Conservation (phyloP, 2,113 vertebrate species). For the Gnathonemus echidnorhynchus region DNA sequence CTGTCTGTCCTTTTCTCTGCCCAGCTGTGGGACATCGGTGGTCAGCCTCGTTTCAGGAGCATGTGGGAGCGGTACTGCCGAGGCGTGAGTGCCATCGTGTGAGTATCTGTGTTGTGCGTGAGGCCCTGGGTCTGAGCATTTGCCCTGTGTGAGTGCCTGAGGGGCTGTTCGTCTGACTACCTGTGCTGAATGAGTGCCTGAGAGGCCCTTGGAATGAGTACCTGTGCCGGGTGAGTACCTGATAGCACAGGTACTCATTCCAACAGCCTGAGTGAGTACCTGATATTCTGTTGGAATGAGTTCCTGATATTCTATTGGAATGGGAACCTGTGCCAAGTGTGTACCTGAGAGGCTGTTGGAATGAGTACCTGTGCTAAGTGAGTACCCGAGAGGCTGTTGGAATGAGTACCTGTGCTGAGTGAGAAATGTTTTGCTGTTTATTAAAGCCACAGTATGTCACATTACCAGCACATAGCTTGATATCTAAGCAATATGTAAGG, state of each 20-base stretch:
- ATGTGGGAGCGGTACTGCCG: constrained; percentile 88
- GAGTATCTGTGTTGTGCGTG: constrained; percentile 46
- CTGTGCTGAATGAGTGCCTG: background rate
- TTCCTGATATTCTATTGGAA: background rate
- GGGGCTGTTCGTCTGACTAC: background rate
- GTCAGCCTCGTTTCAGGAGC: constrained; percentile 80
- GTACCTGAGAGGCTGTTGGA: background rate
- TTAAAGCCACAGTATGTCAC: background rate
- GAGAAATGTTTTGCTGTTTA: background rate
- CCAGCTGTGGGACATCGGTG: constrained; percentile 85
- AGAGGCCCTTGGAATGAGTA: background rate
- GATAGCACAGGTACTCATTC: background rate
- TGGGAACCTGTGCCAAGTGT: background rate
- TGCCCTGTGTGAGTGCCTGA: background rate
- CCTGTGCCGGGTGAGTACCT: background rate
- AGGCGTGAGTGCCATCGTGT: constrained; percentile 84
- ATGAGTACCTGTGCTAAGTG: background rate
- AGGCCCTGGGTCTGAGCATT: background rate
- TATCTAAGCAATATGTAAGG: background rate
- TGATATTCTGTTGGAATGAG: background rate
- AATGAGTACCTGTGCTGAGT: background rate
- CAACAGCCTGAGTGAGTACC: background rate
- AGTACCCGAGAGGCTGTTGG: background rate
- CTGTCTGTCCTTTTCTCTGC: background rate
- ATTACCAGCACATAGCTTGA: background rate